Conservation (phyloP, 2,888 invertebrate genomes). For the Beris chalybata region DNA sequence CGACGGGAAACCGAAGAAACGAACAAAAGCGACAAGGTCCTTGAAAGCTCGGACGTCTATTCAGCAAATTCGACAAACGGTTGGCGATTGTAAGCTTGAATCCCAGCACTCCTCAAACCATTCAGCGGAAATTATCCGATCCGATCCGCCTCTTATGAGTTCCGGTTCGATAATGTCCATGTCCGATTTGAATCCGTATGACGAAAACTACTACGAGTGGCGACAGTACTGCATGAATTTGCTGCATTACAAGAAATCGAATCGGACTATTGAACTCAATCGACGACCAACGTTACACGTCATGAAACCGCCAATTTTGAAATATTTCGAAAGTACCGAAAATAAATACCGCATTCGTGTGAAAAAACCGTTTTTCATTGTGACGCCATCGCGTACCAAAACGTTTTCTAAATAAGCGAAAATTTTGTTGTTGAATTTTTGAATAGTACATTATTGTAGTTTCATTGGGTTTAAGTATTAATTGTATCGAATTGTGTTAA, state of each 20-base stretch:
- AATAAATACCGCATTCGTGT: slow-evolving; percentile 7
- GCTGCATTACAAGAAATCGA: slow-evolving; percentile 43
- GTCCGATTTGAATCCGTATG: slow-evolving; percentile 37
- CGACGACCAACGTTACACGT: slow-evolving; percentile 32
- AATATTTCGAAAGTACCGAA: slow-evolving; percentile 9
- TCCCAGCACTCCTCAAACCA: too few species aligned
- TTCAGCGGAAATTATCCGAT: not conserved
- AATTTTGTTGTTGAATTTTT: not conserved
- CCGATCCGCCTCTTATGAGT: slow-evolving; percentile 3
- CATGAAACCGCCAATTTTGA: slow-evolving; percentile 12
- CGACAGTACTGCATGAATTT: slow-evolving; percentile 42
- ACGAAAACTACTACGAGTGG: slow-evolving; percentile 41
- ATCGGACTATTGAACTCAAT: slow-evolving; percentile 41
- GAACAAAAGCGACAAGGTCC: not conserved
- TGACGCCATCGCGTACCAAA: slow-evolving; percentile 15
- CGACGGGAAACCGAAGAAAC: not conserved
- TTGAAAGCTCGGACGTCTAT: not conserved
- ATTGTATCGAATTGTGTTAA: too few species aligned
- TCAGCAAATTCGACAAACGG: not conserved
- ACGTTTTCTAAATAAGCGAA: not conserved
- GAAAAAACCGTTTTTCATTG: slow-evolving; percentile 17
- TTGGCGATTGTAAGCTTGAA: slow-evolving; percentile 1
- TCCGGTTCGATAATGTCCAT: not conserved
- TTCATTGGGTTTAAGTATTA: too few species aligned
- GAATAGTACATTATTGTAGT: too few species aligned